Evolutionary conservation across 1,140 invertebrate genomes (phyloP).

Genomic region (Glossosoma conforme): DNA sequence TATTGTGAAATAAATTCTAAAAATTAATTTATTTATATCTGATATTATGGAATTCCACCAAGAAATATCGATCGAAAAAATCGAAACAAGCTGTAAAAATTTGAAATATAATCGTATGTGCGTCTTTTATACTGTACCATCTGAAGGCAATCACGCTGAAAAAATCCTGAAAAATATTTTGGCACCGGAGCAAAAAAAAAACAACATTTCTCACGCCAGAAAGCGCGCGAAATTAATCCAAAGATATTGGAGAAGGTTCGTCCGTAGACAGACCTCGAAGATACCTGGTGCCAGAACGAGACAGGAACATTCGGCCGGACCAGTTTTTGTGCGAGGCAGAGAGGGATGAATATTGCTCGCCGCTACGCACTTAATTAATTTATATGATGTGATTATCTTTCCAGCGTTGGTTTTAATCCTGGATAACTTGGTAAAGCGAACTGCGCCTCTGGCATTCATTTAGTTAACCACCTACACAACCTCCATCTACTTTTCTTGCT

Average conservation of each 20-base stretch:
- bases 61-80: too few species aligned
- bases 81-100: too few species aligned
- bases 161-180: too few species aligned
- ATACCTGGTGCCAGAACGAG: neutral
- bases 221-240: slow-evolving; percentile 21
- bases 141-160: too few species aligned
- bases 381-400: slow-evolving; percentile 33
- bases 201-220: too few species aligned
- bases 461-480: slow-evolving; percentile 1
- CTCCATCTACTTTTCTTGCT: neutral
- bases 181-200: too few species aligned
- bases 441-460: slow-evolving; percentile 1
- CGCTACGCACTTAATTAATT: slow-evolving; percentile 32
- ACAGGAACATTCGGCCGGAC: too few species aligned
- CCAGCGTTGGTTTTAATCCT: slow-evolving; percentile 30
- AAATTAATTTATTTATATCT: too few species aligned
- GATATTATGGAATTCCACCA: too few species aligned
- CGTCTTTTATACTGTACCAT: neutral
- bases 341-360: neutral
- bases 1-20: too few species aligned
- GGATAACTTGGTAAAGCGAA: slow-evolving; percentile 25
- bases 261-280: slow-evolving; percentile 1
- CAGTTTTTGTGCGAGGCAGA: neutral
- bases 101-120: neutral
- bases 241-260: slow-evolving; percentile 11